Evolutionary conservation across 1,140 invertebrate genomes (phyloP), one percentile per base, ranked within the genome.

Genomic region (Lutraria rhynchaena): DNA sequence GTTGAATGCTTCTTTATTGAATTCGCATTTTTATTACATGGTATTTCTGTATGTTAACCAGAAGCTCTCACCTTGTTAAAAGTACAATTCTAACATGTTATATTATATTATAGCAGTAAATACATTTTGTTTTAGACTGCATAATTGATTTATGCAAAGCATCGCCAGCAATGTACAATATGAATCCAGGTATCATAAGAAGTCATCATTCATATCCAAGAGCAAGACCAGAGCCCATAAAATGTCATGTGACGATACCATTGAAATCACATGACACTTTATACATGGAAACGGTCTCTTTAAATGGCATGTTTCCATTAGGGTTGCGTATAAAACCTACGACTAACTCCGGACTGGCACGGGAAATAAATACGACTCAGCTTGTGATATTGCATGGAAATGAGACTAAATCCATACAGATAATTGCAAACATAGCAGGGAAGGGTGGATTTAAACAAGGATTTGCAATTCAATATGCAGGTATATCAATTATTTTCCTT

Each of bases 361-460:
- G 15, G 15, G 15, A 5, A 15, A 41, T 41, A 41, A 15, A 41
- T 0, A 44, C 57, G 33, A 61, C 27, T 24, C 19, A 44, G 11
- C 13, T 35, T 31, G 29, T 60, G 0, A 61, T 63, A n/a, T 57
- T 75, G 24, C 58, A 75, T 51, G 73, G 73, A 9, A 75, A 75
- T 22, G 46, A 17, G 24, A 44, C 73, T 1, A 63, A 61, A n/a
- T 33, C 73, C 13, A 17, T 75, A 13, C 44, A 31, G 24, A 60
- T 75, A 24, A 19, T 24, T 19, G 73, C 57, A 44, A 41, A 75
- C 24, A 60, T 44, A n/a, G 37, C 41, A 3, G 31, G 57, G 57
- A 75, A 75, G 3, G 15, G 73, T 19, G 63, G 44, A 33, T 19
- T n/a, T 11, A 24, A 41, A 0, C 9, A 15, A 31, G 73, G 73